These are phyloP conservation scores for Branchipolynoe longqiensis DNA, from an alignment of 2,888 invertebrate species.

Conservation along the genomic window DNA sequence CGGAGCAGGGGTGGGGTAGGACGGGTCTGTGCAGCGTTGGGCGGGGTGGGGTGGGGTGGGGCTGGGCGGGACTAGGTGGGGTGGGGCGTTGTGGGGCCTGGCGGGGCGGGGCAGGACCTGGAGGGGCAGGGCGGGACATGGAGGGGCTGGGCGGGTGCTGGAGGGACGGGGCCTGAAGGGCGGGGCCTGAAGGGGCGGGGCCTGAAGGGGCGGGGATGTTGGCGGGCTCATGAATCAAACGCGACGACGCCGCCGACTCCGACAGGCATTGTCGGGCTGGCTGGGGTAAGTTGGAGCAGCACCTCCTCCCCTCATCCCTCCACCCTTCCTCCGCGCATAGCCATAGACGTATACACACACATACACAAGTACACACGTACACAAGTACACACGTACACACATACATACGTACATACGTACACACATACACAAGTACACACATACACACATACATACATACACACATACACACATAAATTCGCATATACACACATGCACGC, in stretches of 20 bases:
- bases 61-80: background rate
- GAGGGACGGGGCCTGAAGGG: background rate
- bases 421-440: background rate
- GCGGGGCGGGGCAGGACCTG: background rate
- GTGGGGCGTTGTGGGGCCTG: background rate
- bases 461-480: background rate
- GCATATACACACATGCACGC: background rate
- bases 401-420: background rate
- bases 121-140: background rate
- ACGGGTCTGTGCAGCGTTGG: too few species aligned
- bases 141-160: slow-evolving; percentile 25
- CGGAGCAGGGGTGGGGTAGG: too few species aligned
- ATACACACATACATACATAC: background rate
- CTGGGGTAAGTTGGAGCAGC: too few species aligned
- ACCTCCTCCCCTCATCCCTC: background rate
- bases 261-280: slow-evolving; percentile 30
- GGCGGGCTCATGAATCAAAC: slow-evolving; percentile 10
- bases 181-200: slow-evolving; percentile 1
- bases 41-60: too few species aligned
- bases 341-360: too few species aligned
- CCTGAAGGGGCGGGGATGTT: background rate
- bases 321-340: background rate
- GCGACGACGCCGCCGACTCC: background rate
- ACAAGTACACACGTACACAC: background rate
- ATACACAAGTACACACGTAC: background rate